Conservation (phyloP, 2,888 invertebrate genomes). For the Onchidella celtica region DNA sequence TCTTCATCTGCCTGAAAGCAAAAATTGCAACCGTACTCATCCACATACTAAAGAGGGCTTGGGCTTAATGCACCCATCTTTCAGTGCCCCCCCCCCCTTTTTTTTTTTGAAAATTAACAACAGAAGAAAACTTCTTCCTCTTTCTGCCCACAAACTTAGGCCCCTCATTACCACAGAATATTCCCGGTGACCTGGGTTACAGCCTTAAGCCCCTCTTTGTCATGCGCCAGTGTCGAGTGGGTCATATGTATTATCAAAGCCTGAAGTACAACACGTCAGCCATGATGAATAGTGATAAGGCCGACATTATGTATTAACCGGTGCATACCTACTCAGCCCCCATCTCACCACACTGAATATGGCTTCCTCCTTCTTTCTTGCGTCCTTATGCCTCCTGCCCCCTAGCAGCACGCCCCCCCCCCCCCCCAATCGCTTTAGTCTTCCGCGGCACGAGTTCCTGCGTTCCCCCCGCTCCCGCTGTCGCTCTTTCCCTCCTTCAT, state of each 20-base stretch:
- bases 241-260: slow-evolving; percentile 13
- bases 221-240: background rate
- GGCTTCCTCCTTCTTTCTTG: slow-evolving; percentile 7
- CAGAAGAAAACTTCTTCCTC: too few species aligned
- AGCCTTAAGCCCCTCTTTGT: too few species aligned
- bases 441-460: background rate
- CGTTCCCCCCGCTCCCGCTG: slow-evolving; percentile 5
- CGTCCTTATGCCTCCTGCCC: background rate
- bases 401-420: background rate
- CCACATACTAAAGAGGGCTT: too few species aligned
- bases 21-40: too few species aligned
- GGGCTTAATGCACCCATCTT: too few species aligned
- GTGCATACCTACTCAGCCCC: background rate
- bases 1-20: too few species aligned
- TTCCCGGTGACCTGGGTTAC: too few species aligned
- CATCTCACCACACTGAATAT: background rate
- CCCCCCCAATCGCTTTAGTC: background rate
- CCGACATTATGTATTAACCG: slow-evolving; percentile 36
- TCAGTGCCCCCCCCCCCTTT: too few species aligned
- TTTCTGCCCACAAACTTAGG: too few species aligned
- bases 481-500: slow-evolving; percentile 31
- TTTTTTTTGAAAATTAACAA: too few species aligned
- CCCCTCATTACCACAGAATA: too few species aligned
- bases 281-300: slow-evolving; percentile 34
- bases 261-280: background rate